phyloP scores from a whole-genome alignment of 2,797 vertebrate species.

The Lates japonicus region DNA sequence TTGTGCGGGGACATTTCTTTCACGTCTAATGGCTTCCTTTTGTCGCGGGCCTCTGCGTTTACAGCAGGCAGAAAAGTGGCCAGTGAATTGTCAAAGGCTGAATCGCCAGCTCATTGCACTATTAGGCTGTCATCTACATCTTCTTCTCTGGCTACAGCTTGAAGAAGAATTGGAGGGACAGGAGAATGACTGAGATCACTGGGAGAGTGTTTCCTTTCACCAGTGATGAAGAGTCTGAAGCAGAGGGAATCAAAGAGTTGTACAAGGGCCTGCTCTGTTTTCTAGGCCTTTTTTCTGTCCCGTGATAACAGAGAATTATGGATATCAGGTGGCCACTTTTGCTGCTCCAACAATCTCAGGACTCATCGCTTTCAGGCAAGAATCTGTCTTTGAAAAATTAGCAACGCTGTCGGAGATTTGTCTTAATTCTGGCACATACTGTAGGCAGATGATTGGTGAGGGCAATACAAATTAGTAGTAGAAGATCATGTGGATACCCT shows the following conservation, averaged over 20 bases:
- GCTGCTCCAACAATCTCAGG: constrained; percentile 53
- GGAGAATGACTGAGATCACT: constrained; percentile 74
- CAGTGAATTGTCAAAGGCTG: constrained; percentile 64
- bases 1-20: constrained; percentile 56
- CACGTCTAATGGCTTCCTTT: constrained; percentile 58
- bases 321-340: constrained; percentile 79
- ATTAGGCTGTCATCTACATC: constrained; percentile 81
- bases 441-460: constrained; percentile 22
- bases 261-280: constrained; percentile 78
- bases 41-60: constrained; percentile 60
- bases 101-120: constrained; percentile 63
- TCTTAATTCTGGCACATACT: constrained; percentile 52
- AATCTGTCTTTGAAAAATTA: constrained; percentile 66
- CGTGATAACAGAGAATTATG: constrained; percentile 71
- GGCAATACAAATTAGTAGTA: constrained; percentile 41
- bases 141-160: constrained; percentile 51
- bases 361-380: constrained; percentile 46
- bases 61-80: constrained; percentile 58
- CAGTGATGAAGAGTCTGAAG: constrained; percentile 61
- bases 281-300: constrained; percentile 43
- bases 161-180: constrained; percentile 66
- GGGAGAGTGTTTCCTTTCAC: constrained; percentile 78
- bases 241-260: constrained; percentile 72
- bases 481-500: background rate
- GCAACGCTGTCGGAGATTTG: constrained; percentile 47